Percentiles rank a stretch among this genome's conserved stretches.
Evolutionary conservation across 2,113 vertebrate species (phyloP).

Genomic region (Micronycteris hirsuta): DNA sequence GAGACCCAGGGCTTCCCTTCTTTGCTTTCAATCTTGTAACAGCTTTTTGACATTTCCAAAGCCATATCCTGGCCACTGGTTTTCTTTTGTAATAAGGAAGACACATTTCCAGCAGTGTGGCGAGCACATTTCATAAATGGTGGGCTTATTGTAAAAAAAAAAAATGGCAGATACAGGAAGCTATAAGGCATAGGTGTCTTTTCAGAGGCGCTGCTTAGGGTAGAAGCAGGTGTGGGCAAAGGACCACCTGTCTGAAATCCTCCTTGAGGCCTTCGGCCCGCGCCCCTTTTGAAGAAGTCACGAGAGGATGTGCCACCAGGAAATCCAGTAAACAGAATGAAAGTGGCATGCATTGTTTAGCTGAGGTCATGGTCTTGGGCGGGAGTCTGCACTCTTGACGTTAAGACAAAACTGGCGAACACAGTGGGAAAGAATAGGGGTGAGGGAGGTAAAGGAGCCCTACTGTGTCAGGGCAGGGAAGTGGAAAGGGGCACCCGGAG

Average conservation of each 20-base stretch:
- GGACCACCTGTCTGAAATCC: neutral
- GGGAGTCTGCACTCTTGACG: neutral
- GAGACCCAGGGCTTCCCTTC: neutral
- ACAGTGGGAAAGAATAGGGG: neutral
- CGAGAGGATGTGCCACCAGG: neutral
- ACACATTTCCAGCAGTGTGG: neutral
- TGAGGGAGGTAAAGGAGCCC: neutral
- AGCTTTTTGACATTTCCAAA: neutral
- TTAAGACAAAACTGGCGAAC: neutral
- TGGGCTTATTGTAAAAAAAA: neutral
- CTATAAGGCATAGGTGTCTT: neutral
- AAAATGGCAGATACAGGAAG: neutral
- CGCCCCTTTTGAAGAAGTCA: neutral
- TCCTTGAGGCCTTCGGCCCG: fast-evolving
- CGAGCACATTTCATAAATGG: neutral
- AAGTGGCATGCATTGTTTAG: neutral
- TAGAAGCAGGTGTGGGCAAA: neutral
- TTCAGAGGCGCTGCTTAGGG: neutral
- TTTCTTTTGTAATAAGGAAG: neutral
- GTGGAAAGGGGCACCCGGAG: neutral
- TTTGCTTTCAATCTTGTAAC: neutral
- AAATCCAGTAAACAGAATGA: neutral
- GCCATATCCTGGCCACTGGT: neutral
- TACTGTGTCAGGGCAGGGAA: neutral
- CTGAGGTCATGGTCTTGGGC: neutral